Percentiles rank a stretch among this genome's conserved stretches.
phyloP scores from a whole-genome alignment of 2,113 vertebrate species.

The Hiodon alosoides region DNA sequence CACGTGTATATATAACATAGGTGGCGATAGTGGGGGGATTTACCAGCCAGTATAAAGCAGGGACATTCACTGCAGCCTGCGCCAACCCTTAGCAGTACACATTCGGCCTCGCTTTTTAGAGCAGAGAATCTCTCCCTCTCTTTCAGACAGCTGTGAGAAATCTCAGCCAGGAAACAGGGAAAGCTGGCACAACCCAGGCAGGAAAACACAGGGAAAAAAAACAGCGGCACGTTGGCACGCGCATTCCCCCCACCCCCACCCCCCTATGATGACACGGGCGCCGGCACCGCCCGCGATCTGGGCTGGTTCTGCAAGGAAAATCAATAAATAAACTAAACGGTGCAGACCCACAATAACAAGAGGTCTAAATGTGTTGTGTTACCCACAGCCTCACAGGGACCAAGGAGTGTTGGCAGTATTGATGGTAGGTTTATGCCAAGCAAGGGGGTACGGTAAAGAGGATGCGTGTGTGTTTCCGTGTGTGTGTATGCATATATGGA shows the following conservation, averaged over 20 bases:
- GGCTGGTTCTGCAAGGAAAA: slow-evolving; percentile 5
- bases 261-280: neutral
- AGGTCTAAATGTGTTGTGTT: slow-evolving; percentile 4
- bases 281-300: neutral
- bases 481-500: neutral
- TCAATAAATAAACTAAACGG: slow-evolving; percentile 11
- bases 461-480: slow-evolving; percentile 4
- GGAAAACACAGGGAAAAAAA: slow-evolving; percentile 16
- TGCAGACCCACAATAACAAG: slow-evolving; percentile 1
- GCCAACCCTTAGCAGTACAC: neutral
- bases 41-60: neutral
- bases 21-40: neutral
- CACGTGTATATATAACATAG: too few species aligned
- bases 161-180: slow-evolving; percentile 15
- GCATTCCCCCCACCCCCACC: too few species aligned
- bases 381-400: slow-evolving; percentile 6
- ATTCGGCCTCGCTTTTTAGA: neutral
- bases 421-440: slow-evolving; percentile 12
- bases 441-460: slow-evolving; percentile 1
- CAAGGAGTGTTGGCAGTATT: slow-evolving; percentile 9
- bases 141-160: slow-evolving; percentile 11
- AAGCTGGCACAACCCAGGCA: slow-evolving; percentile 7
- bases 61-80: neutral
- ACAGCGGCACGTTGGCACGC: neutral
- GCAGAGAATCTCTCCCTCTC: neutral